Conservation (phyloP, 2,113 vertebrate genomes). For the Paramormyrops kingsleyae region DNA sequence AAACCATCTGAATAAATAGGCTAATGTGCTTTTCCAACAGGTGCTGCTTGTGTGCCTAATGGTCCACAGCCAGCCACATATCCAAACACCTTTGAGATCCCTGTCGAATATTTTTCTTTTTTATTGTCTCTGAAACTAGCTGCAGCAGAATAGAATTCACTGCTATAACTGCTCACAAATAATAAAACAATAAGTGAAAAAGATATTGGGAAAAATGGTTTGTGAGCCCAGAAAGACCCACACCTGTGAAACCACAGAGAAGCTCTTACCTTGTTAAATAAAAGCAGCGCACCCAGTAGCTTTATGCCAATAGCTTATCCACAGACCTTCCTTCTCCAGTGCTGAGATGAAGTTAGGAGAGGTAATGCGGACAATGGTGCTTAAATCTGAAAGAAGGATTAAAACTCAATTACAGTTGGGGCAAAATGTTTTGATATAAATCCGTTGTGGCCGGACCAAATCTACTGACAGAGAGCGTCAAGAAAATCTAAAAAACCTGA, state of each 20-base stretch:
- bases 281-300: background rate
- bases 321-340: background rate
- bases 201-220: conserved; percentile 3
- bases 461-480: background rate
- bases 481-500: background rate
- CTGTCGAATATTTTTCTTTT: background rate
- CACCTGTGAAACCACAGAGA: background rate
- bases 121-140: background rate
- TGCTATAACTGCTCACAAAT: background rate
- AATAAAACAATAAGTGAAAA: conserved; percentile 8
- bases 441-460: background rate
- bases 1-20: background rate
- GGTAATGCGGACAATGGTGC: background rate
- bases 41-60: background rate
- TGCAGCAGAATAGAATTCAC: background rate
- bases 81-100: background rate
- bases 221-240: background rate
- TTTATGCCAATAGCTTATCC: background rate
- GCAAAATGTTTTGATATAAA: background rate
- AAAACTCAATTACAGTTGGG: background rate
- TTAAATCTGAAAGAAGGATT: background rate
- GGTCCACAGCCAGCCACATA: background rate
- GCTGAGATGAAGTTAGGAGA: background rate
- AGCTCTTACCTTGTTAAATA: conserved; percentile 2
- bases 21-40: background rate